Percentiles rank a stretch among this genome's conserved stretches.
These are phyloP conservation scores for Elysia crispata DNA, from an alignment of 2,888 invertebrate genomes.

Conservation along the genomic window DNA sequence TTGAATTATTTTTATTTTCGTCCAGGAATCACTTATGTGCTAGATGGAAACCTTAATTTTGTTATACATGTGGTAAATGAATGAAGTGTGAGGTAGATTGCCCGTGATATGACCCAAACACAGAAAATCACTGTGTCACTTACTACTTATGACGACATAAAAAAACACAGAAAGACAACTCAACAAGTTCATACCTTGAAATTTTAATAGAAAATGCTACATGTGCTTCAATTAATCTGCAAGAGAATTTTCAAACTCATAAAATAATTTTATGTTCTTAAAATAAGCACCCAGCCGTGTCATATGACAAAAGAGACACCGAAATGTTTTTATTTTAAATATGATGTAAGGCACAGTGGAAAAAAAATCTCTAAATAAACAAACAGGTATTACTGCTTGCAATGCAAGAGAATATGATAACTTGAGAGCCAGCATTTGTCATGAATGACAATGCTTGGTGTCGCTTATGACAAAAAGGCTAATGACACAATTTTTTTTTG, in stretches of 20 bases:
- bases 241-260: background rate
- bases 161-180: background rate
- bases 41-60: background rate
- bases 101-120: constrained; percentile 4
- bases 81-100: background rate
- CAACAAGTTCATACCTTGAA: background rate
- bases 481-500: no score
- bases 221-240: background rate
- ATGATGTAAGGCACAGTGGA: no score
- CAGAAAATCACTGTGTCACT: constrained; percentile 1
- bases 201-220: background rate
- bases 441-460: no score
- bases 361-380: no score
- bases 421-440: no score
- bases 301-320: background rate
- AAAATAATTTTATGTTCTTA: background rate
- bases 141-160: background rate
- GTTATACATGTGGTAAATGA: background rate
- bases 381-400: no score
- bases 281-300: background rate
- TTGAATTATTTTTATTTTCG: background rate
- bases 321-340: background rate
- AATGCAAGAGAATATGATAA: no score
- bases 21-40: background rate
- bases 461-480: no score